A percentile compares a stretch with the other conserved stretches of the same genome.
phyloP scores from a whole-genome alignment of 2,888 invertebrate genomes.

The Scaptomyza parva region DNA sequence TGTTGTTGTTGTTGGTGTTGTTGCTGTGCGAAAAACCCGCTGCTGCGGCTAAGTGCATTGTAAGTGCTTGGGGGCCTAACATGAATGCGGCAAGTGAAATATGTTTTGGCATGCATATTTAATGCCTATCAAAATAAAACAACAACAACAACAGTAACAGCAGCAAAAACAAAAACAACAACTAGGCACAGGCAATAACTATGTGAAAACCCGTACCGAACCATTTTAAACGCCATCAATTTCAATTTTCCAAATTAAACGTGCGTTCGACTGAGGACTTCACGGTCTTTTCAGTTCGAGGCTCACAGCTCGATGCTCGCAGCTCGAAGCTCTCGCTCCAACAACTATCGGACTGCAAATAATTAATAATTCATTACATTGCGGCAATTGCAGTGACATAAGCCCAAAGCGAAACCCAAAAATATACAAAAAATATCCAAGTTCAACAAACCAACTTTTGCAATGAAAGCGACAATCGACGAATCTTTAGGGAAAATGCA shows the following conservation, averaged over 20 bases:
- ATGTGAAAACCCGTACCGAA: conserved; percentile 66
- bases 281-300: conserved; percentile 14
- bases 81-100: conserved; percentile 70
- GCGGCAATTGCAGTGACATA: conserved; percentile 67
- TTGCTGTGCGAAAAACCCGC: conserved; percentile 17
- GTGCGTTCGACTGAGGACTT: conserved; percentile 15
- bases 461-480: conserved; percentile 39
- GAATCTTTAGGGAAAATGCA: conserved; percentile 65
- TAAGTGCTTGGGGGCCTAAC: conserved; percentile 47
- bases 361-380: conserved; percentile 74
- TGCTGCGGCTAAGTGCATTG: conserved; percentile 33
- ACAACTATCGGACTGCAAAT: conserved; percentile 16
- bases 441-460: conserved; percentile 62
- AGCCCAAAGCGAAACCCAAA: conserved; percentile 54
- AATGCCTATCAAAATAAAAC: conserved; percentile 60
- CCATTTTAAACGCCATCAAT: conserved; percentile 71
- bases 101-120: conserved; percentile 74
- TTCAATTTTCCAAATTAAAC: conserved; percentile 68
- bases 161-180: conserved; percentile 2
- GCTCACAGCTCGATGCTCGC: conserved; percentile 8
- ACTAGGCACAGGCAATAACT: conserved; percentile 41
- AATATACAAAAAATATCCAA: conserved; percentile 23
- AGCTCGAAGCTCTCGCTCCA: conserved; percentile 8
- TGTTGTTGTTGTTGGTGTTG: conserved; percentile 8
- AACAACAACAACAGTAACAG: conserved; percentile 20